Conservation (phyloP, 2,888 invertebrate species). For the Phlogophora meticulosa region DNA sequence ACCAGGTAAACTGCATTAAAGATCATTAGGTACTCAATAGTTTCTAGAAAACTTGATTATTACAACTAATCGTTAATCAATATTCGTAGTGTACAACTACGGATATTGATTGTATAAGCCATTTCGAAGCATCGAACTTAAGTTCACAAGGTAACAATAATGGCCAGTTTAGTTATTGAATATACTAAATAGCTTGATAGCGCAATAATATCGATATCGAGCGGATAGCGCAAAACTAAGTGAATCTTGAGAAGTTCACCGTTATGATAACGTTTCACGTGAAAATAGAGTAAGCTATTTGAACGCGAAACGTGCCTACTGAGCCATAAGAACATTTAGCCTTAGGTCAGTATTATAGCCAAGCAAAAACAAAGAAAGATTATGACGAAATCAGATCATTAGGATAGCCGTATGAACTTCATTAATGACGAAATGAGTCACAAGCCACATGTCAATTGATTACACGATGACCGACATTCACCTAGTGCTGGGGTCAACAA, state of each 20-base stretch:
- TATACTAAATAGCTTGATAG: neutral
- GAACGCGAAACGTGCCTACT: too few relatives aligned
- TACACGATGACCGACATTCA: constrained; percentile 71
- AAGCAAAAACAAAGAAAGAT: constrained; percentile 6
- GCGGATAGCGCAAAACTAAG: constrained; percentile 7
- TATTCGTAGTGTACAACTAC: constrained; percentile 15
- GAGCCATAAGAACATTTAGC: neutral
- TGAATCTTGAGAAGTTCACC: constrained; percentile 2
- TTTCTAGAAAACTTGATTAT: constrained; percentile 32
- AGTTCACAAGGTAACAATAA: constrained; percentile 1
- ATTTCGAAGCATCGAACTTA: neutral
- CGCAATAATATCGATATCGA: constrained; percentile 8
- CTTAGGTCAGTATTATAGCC: neutral
- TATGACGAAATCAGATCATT: constrained; percentile 51
- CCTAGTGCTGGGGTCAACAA: constrained; percentile 60
- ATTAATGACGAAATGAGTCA: constrained; percentile 82
- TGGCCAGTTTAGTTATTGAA: neutral
- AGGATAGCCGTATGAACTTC: constrained; percentile 74
- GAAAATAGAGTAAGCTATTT: too few relatives aligned
- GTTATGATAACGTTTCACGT: constrained; percentile 22
- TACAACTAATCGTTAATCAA: constrained; percentile 14
- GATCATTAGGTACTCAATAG: constrained; percentile 28
- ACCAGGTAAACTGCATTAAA: constrained; percentile 27
- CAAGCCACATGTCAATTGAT: constrained; percentile 82
- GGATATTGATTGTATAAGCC: neutral